These are phyloP conservation scores for Pica pica DNA, from an alignment of 2,113 vertebrate species.

Conservation along the genomic window DNA sequence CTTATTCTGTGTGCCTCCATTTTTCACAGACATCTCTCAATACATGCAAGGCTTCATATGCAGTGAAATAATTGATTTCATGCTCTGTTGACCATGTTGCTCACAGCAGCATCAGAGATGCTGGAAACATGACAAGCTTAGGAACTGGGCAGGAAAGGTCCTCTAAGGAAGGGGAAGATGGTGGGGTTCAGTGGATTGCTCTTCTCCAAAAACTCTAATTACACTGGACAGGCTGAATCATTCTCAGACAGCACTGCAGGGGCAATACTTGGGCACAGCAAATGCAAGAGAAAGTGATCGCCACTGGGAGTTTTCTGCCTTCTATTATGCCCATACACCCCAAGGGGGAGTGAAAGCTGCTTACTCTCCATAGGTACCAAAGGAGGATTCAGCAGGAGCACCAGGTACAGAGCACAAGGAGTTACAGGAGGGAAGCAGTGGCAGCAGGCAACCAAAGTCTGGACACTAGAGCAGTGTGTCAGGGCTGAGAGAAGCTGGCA, in stretches of 20 bases:
- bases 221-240: background rate
- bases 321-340: background rate
- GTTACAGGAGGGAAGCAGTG: background rate
- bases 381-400: background rate
- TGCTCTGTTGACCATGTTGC: background rate
- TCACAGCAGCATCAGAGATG: background rate
- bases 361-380: background rate
- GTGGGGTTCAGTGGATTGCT: background rate
- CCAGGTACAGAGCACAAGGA: background rate
- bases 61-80: background rate
- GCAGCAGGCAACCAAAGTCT: background rate
- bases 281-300: background rate
- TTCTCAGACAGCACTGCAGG: background rate
- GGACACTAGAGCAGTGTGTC: background rate
- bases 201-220: background rate
- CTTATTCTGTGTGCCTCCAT: background rate
- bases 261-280: background rate
- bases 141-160: background rate
- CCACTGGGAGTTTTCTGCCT: background rate
- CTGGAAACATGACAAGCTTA: background rate
- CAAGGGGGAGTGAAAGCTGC: background rate
- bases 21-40: background rate
- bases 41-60: background rate
- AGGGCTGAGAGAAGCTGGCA: background rate
- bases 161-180: background rate